A percentile compares a stretch with the other conserved stretches of the same genome.
These are phyloP conservation scores for Sarcophaga caerulescens DNA, from an alignment of 2,888 invertebrate genomes.

Conservation along the genomic window DNA sequence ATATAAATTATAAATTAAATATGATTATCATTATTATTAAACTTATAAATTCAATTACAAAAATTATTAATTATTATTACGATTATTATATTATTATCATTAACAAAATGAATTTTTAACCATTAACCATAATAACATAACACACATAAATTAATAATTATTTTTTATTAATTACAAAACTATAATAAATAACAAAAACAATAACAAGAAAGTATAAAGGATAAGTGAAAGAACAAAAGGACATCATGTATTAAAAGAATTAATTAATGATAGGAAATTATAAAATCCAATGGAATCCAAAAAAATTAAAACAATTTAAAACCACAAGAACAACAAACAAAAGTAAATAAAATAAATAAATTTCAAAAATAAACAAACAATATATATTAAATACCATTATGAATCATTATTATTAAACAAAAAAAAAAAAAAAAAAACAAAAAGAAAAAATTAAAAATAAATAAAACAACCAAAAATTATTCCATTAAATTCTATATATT, in stretches of 20 bases:
- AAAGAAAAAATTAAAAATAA: conserved; percentile 45
- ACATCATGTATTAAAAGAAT: not conserved
- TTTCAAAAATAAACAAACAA: conserved; percentile 36
- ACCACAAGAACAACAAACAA: conserved; percentile 25
- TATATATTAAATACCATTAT: conserved; percentile 63
- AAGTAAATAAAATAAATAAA: not conserved
- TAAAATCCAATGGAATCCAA: conserved; percentile 63
- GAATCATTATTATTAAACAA: conserved; percentile 57
- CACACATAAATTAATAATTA: conserved; percentile 50
- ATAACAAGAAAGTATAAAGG: conserved; percentile 48
- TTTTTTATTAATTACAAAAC: conserved; percentile 56
- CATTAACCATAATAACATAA: conserved; percentile 34
- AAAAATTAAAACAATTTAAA: conserved; percentile 19
- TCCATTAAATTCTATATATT: conserved; percentile 26
- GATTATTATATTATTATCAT: conserved; percentile 66
- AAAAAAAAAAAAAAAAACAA: conserved; percentile 22
- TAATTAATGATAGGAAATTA: not conserved
- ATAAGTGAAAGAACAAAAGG: not conserved
- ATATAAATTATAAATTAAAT: conserved; percentile 15
- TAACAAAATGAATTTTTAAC: conserved; percentile 65
- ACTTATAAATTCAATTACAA: conserved; percentile 66
- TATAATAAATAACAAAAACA: conserved; percentile 53
- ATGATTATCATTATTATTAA: conserved; percentile 50
- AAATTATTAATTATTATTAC: conserved; percentile 53
- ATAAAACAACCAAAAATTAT: conserved; percentile 42